phyloP scores from a whole-genome alignment of 2,797 vertebrate genomes.

The Microctenopoma stevenorrisi region DNA sequence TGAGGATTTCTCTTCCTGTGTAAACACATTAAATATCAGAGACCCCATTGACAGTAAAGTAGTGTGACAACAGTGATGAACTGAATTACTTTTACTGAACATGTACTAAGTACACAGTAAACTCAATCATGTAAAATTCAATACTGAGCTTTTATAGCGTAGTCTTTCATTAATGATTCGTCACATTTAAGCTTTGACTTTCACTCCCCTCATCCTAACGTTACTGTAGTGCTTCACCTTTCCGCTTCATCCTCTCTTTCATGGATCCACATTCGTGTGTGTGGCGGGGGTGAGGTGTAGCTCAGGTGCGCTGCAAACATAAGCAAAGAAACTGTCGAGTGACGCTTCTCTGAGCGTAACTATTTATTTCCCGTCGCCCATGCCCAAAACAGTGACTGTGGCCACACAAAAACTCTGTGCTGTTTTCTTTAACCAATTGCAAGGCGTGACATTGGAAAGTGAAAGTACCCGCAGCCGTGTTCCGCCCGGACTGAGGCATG shows the following conservation, averaged over 20 bases:
- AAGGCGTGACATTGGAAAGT: conserved; percentile 72
- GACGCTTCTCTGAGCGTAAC: conserved; percentile 66
- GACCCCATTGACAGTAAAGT: background rate
- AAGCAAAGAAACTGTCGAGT: conserved; percentile 41
- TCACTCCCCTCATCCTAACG: conserved; percentile 34
- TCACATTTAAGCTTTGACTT: conserved; percentile 53
- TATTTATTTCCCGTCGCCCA: conserved; percentile 61
- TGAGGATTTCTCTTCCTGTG: too few species aligned
- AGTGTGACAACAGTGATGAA: background rate
- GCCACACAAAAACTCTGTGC: conserved; percentile 37
- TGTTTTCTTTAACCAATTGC: conserved; percentile 71
- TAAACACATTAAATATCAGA: background rate
- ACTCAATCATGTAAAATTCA: conserved; percentile 30
- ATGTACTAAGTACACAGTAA: background rate
- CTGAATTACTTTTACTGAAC: background rate
- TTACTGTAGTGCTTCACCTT: conserved; percentile 48
- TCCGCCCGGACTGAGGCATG: conserved; percentile 65
- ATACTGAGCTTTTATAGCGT: background rate
- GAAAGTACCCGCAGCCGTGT: conserved; percentile 78
- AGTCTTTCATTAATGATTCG: conserved; percentile 35
- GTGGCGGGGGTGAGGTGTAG: conserved; percentile 49
- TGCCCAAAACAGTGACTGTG: conserved; percentile 49
- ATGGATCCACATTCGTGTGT: conserved; percentile 30
- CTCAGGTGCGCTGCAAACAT: conserved; percentile 75
- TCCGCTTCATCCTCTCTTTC: conserved; percentile 43